Evolutionary conservation across 1,140 invertebrate species (phyloP).

Genomic region (Drosophila funebris): DNA sequence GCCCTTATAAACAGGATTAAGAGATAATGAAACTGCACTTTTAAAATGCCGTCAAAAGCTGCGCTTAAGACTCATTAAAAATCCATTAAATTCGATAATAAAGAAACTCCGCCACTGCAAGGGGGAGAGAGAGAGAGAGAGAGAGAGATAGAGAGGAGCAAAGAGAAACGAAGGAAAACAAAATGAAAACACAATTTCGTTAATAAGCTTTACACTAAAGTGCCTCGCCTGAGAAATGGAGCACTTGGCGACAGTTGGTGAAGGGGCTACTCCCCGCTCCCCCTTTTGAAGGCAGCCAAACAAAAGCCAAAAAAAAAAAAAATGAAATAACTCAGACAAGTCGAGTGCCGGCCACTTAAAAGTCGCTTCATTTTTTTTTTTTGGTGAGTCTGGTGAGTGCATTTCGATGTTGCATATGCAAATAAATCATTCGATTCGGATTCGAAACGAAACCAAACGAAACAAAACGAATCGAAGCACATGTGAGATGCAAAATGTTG

Average conservation of each 20-base stretch:
- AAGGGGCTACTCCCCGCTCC: background rate
- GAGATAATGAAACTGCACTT: slow-evolving; percentile 68
- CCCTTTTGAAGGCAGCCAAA: slow-evolving; percentile 13
- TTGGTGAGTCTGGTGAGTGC: slow-evolving; percentile 56
- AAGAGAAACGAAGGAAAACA: slow-evolving; percentile 10
- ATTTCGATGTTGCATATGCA: slow-evolving; percentile 81
- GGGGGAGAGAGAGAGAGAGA: background rate
- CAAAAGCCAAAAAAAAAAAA: slow-evolving; percentile 28
- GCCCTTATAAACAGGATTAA: slow-evolving; percentile 66
- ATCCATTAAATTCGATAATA: slow-evolving; percentile 77
- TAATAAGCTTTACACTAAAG: slow-evolving; percentile 74
- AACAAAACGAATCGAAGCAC: background rate
- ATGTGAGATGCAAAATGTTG: slow-evolving; percentile 27
- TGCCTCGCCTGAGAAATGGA: slow-evolving; percentile 48
- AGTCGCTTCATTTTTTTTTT: slow-evolving; percentile 62
- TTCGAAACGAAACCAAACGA: slow-evolving; percentile 18
- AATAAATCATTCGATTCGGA: slow-evolving; percentile 68
- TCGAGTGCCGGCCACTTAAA: slow-evolving; percentile 74
- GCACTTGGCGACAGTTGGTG: slow-evolving; percentile 68
- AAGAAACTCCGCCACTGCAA: slow-evolving; percentile 8
- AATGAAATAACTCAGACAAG: slow-evolving; percentile 24
- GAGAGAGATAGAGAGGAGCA: slow-evolving; percentile 11
- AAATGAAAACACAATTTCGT: slow-evolving; percentile 53
- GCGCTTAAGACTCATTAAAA: slow-evolving; percentile 74
- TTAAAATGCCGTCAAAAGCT: slow-evolving; percentile 68